Evolutionary conservation across 2,113 vertebrate species (phyloP).

Genomic region (Percopsis transmontana): DNA sequence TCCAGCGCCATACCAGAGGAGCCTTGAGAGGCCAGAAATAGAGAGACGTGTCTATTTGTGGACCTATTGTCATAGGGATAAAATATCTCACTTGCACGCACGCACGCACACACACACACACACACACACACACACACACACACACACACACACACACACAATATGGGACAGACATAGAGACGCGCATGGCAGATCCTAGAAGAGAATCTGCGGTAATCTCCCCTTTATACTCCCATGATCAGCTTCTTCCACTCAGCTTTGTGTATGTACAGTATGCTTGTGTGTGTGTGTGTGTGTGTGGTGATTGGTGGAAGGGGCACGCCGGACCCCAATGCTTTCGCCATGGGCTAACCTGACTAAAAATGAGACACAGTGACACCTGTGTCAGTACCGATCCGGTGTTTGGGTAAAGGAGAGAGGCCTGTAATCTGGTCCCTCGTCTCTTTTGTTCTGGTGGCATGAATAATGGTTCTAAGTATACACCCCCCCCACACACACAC

Average conservation of each 20-base stretch:
- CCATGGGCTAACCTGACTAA: conserved; percentile 59
- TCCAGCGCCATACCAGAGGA: conserved; percentile 54
- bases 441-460: conserved; percentile 54
- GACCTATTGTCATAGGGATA: conserved; percentile 58
- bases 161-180: conserved; percentile 11
- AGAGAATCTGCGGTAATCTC: conserved; percentile 37
- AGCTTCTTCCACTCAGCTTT: conserved; percentile 42
- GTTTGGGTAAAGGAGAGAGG: conserved; percentile 45
- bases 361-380: conserved; percentile 58
- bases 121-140: neutral
- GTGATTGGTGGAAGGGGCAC: conserved; percentile 11
- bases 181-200: conserved; percentile 45
- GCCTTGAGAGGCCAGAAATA: conserved; percentile 65
- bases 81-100: conserved; percentile 38
- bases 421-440: neutral
- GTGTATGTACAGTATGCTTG: neutral
- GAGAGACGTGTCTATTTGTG: conserved; percentile 65
- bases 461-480: conserved; percentile 51
- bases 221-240: conserved; percentile 44
- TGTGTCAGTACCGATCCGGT: conserved; percentile 52
- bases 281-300: conserved; percentile 16
- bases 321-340: conserved; percentile 47
- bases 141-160: neutral
- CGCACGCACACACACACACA: conserved; percentile 1
- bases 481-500: conserved; percentile 2